These are phyloP conservation scores for Limnephilus rhombicus DNA, from an alignment of 2,888 invertebrate genomes.

Conservation along the genomic window DNA sequence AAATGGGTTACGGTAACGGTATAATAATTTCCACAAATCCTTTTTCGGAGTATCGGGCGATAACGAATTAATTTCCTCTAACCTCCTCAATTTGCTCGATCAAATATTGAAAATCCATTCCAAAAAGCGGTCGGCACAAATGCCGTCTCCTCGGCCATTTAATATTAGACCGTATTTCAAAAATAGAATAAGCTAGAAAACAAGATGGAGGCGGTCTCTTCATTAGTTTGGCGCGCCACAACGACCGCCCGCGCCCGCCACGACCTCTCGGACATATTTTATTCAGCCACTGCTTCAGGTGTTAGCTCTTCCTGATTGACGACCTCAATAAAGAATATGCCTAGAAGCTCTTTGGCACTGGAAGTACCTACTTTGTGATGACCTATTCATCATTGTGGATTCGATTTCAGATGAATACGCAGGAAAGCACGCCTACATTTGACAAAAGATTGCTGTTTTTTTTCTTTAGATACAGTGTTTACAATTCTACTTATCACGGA, in stretches of 20 bases:
- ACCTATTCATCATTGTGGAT: neutral
- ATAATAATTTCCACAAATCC: conserved; percentile 5
- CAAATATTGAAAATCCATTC: conserved; percentile 34
- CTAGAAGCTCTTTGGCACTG: neutral
- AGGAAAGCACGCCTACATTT: neutral
- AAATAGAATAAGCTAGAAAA: conserved; percentile 22
- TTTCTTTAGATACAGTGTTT: neutral
- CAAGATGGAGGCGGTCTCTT: conserved; percentile 31
- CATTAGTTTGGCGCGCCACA: conserved; percentile 24
- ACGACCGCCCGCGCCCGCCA: neutral
- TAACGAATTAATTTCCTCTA: conserved; percentile 38
- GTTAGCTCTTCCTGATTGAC: conserved; percentile 51
- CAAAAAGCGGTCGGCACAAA: neutral
- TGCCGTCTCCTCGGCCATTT: neutral
- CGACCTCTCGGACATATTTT: conserved; percentile 45
- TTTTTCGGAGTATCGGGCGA: neutral
- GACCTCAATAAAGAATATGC: conserved; percentile 17
- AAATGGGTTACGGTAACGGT: conserved; percentile 19
- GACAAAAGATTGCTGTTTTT: neutral
- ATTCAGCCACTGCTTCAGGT: conserved; percentile 48
- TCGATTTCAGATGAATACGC: neutral
- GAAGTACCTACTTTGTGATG: neutral
- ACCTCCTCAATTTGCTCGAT: conserved; percentile 28
- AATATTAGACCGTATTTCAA: conserved; percentile 25
- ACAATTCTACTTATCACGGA: neutral